Base-by-base conservation (phyloP, 2,113 vertebrate genomes). In the Oncorhynchus clarkii region DNA sequence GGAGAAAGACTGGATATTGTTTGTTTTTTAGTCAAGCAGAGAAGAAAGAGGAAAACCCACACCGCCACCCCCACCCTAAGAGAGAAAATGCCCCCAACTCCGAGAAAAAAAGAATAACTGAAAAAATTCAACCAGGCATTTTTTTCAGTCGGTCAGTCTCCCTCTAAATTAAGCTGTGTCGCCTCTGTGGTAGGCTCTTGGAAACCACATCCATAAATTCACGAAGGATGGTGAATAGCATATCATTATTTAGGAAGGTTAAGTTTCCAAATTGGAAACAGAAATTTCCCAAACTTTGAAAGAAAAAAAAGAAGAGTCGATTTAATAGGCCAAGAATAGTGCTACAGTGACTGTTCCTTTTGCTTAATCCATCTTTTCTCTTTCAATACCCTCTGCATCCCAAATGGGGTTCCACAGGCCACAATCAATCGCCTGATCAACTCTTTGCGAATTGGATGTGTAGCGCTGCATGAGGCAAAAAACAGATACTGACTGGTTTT, bases 161-260 rank as follows among this genome's bases (percentile, higher is more conserved):
- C 74, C 79, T 79, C 80, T 76, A 79, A 82, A 86, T 82, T 78
- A 80, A 85, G 77, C 71, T 73, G 81, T 82, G 78, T 79, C 59
- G 80, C 74, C 67, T 73, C 78, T 87, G 85, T 62, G 89, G 89
- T 78, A 0, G 72, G 73, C 78, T 71, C 83, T 87, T 81, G 62
- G 69, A 88, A 82, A 80, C 16, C 75, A 77, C 81, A 78, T 85
- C 84, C 80, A 88, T 91, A 82, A 85, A 88, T 88, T 84, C 74
- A 81, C 80, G 69, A 64, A 82, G 84, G 72, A 80, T 78, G 79
- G 64, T 64, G 59, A 79, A 82, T 71, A 86, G 78, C 85, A 80
- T 91, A 73, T 84, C 86, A 92, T 92, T 92, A 92, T 90, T 92
- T 87, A 90, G 83, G 82, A 88, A 82, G 82, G 78, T 78, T 89